phyloP scores from a whole-genome alignment of 2,113 vertebrate genomes.

The Leptodactylus fuscus region DNA sequence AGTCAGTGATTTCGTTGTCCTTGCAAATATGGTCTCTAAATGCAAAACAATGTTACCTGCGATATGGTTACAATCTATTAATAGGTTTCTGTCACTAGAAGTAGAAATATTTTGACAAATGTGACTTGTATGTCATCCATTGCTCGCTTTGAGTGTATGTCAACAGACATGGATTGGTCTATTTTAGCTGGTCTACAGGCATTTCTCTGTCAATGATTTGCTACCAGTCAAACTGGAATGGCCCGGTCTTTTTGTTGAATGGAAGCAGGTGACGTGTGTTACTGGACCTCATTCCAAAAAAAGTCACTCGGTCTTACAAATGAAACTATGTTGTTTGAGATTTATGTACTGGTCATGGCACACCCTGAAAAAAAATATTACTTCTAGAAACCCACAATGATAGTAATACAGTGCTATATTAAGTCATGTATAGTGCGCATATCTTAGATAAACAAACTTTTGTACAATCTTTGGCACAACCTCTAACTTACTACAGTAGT shows the following conservation, averaged over 20 bases:
- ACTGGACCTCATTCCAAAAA: slow-evolving; percentile 8
- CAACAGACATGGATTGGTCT: slow-evolving; percentile 14
- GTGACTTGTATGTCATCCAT: slow-evolving; percentile 13
- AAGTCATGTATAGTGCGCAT: background rate
- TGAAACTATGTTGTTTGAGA: background rate
- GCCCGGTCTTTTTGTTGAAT: background rate
- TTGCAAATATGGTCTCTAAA: background rate
- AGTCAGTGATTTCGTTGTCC: background rate
- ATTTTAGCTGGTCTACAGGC: slow-evolving; percentile 8
- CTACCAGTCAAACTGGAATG: slow-evolving; percentile 34
- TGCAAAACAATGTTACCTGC: background rate
- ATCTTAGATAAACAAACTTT: background rate
- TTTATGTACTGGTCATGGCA: background rate
- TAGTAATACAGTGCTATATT: background rate
- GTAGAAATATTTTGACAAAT: slow-evolving; percentile 27
- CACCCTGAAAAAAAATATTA: slow-evolving; percentile 9
- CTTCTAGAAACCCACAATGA: background rate
- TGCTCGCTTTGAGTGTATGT: background rate
- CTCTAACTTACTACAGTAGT: no score
- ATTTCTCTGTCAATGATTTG: slow-evolving; percentile 38
- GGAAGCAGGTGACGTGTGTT: background rate
- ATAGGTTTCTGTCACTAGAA: background rate
- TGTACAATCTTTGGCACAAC: no score
- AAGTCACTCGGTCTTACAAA: background rate
- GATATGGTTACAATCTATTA: background rate